Evolutionary conservation across 2,797 vertebrate species (phyloP).

Genomic region (Argyrosomus regius): DNA sequence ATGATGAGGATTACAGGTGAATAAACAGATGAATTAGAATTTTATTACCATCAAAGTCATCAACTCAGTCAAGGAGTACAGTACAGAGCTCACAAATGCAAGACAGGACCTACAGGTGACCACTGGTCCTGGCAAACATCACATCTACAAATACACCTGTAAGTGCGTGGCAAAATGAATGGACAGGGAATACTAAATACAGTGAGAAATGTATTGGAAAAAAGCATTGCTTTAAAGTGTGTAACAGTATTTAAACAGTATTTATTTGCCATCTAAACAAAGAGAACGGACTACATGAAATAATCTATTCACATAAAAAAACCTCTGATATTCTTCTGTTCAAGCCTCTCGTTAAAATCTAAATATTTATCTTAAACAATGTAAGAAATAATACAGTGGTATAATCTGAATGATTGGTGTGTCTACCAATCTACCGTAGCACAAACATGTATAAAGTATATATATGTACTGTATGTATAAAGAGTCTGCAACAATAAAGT

Average conservation of each 20-base stretch:
- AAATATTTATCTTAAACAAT: constrained; percentile 49
- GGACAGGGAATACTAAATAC: constrained; percentile 74
- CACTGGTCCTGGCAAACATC: constrained; percentile 72
- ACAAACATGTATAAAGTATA: constrained; percentile 43
- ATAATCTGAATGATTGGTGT: constrained; percentile 33
- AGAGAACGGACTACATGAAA: constrained; percentile 61
- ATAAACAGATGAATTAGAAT: constrained; percentile 67
- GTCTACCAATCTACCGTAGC: constrained; percentile 32
- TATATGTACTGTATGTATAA: constrained; percentile 28
- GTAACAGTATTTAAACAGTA: constrained; percentile 73
- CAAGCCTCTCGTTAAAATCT: constrained; percentile 59
- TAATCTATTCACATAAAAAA: constrained; percentile 66
- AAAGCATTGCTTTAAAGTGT: constrained; percentile 78
- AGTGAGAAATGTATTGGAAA: constrained; percentile 60
- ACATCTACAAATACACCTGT: constrained; percentile 78
- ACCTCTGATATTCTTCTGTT: constrained; percentile 44
- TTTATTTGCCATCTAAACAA: constrained; percentile 76
- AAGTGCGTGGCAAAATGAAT: constrained; percentile 71
- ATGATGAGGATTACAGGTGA: constrained; percentile 31
- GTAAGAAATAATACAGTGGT: constrained; percentile 43
- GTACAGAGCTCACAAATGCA: constrained; percentile 82
- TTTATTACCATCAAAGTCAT: constrained; percentile 85
- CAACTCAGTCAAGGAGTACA: constrained; percentile 80
- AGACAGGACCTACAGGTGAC: constrained; percentile 73
- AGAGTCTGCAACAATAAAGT: constrained; percentile 38